Evolutionary conservation across 2,113 vertebrate species (phyloP).

Genomic region (Muscicapa adusta): DNA sequence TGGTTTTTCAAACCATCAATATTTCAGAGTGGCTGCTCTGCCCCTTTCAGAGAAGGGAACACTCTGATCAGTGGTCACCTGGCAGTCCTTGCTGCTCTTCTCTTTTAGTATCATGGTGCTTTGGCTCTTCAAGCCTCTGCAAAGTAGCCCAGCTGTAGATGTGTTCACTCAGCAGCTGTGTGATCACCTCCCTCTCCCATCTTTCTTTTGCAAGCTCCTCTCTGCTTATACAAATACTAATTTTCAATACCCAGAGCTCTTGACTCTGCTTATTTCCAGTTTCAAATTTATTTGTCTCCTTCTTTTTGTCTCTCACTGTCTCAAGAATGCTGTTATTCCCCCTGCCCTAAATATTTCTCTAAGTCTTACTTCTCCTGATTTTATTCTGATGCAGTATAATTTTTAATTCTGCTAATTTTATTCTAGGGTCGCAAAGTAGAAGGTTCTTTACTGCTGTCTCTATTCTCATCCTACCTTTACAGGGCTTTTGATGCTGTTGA

Average conservation of each 20-base stretch:
- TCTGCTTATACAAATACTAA: not conserved
- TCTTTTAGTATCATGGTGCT: not conserved
- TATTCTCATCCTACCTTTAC: not conserved
- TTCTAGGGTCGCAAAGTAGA: not conserved
- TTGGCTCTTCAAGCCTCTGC: not conserved
- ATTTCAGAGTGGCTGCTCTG: not conserved
- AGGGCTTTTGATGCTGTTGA: not conserved
- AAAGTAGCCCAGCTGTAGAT: not conserved
- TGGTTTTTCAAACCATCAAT: not conserved
- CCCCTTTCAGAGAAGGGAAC: not conserved
- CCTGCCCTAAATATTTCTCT: not conserved
- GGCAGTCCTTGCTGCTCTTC: not conserved
- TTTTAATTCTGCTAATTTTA: not conserved
- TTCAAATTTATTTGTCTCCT: not conserved
- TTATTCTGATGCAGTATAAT: not conserved
- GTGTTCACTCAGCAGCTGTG: not conserved
- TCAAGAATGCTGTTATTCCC: not conserved
- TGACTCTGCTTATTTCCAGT: not conserved
- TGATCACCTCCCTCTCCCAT: not conserved
- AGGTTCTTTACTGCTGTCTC: not conserved
- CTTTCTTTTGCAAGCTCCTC: not conserved
- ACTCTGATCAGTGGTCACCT: not conserved
- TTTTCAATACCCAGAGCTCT: not conserved
- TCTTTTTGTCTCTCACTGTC: not conserved
- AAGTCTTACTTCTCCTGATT: not conserved